These are phyloP conservation scores for Nibea coibor DNA, from an alignment of 2,113 vertebrate species.

Conservation along the genomic window DNA sequence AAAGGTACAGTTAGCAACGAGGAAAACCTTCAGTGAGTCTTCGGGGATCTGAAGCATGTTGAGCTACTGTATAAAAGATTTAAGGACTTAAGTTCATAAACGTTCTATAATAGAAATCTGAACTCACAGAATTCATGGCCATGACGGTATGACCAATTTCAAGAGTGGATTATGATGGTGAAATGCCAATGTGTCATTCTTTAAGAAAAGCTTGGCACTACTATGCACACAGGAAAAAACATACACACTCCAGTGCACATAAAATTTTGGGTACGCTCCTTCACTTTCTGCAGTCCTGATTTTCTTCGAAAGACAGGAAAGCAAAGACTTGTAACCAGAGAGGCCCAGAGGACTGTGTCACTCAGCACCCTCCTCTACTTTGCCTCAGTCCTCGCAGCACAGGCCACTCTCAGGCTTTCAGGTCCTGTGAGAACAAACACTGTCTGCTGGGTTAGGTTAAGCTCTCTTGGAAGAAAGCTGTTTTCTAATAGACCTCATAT, in stretches of 20 bases:
- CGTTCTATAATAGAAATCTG: neutral
- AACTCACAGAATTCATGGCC: neutral
- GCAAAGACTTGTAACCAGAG: slow-evolving; percentile 73
- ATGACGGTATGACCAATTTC: neutral
- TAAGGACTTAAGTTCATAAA: neutral
- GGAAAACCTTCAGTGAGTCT: neutral
- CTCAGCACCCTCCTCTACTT: slow-evolving; percentile 60
- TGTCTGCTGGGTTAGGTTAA: slow-evolving; percentile 15
- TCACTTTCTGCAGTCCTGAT: slow-evolving; percentile 26
- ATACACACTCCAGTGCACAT: slow-evolving; percentile 9
- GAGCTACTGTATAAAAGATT: neutral
- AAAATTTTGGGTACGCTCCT: slow-evolving; percentile 7
- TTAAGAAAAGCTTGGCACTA: neutral
- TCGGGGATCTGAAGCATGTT: neutral
- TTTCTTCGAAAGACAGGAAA: slow-evolving; percentile 70
- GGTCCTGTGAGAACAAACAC: slow-evolving; percentile 42
- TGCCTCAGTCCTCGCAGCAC: slow-evolving; percentile 33
- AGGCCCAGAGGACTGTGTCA: slow-evolving; percentile 72
- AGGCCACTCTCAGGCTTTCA: slow-evolving; percentile 25
- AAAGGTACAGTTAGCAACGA: slow-evolving; percentile 7
- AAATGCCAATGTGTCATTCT: neutral
- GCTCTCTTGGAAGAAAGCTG: neutral
- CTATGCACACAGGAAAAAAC: neutral
- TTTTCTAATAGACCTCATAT: neutral
- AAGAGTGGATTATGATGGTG: slow-evolving; percentile 14